Percentiles rank a stretch among this genome's conserved stretches.
Evolutionary conservation across 2,113 vertebrate genomes (phyloP).

Genomic region (Sander vitreus): DNA sequence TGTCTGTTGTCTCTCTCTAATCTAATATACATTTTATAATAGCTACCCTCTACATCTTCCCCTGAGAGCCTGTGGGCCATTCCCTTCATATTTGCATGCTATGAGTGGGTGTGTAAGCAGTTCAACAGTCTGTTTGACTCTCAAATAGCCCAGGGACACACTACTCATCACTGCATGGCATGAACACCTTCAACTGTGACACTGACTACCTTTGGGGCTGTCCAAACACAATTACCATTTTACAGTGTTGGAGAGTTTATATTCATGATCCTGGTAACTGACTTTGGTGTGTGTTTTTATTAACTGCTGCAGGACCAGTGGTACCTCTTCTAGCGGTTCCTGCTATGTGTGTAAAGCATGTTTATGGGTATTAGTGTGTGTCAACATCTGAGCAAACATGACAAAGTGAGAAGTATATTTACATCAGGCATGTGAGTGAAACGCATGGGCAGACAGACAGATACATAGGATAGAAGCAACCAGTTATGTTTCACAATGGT

Average conservation of each 20-base stretch:
- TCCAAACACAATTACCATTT: slow-evolving; percentile 66
- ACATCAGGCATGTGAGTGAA: neutral
- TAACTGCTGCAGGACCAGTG: slow-evolving; percentile 24
- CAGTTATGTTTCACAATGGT: no score
- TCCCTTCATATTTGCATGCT: slow-evolving; percentile 82
- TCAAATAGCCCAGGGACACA: slow-evolving; percentile 72
- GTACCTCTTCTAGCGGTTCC: slow-evolving; percentile 4
- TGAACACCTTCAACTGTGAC: slow-evolving; percentile 52
- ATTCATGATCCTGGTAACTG: slow-evolving; percentile 49
- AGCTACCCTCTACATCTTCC: slow-evolving; percentile 58
- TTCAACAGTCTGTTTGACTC: slow-evolving; percentile 71
- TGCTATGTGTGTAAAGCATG: slow-evolving; percentile 15
- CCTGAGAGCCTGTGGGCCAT: slow-evolving; percentile 56
- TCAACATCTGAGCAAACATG: slow-evolving; percentile 14
- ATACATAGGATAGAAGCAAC: neutral
- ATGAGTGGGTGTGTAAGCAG: slow-evolving; percentile 70
- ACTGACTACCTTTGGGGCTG: slow-evolving; percentile 46
- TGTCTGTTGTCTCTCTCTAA: slow-evolving; percentile 54
- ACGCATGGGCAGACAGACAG: neutral
- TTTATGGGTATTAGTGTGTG: slow-evolving; percentile 11
- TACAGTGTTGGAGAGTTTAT: slow-evolving; percentile 44
- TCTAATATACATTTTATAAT: slow-evolving; percentile 65
- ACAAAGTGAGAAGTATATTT: neutral
- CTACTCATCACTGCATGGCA: slow-evolving; percentile 52
- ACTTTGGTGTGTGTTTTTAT: slow-evolving; percentile 37